Evolutionary conservation across 1,140 invertebrate genomes (phyloP).

Genomic region (Branchinecta lindahli): DNA sequence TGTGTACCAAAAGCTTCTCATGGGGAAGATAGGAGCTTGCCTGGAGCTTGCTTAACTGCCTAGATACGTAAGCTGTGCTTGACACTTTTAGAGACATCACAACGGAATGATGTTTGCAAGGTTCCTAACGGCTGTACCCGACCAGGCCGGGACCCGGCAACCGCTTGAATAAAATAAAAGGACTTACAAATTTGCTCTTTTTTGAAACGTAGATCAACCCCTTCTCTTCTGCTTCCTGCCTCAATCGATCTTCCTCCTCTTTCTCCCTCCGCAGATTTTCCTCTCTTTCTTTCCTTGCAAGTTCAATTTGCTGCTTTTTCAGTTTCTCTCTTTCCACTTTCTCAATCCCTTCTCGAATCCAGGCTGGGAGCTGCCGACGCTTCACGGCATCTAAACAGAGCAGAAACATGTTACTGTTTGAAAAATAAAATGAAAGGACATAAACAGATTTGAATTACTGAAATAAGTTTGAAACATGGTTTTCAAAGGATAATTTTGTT

Average conservation of each 20-base stretch:
- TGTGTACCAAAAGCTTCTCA: no score
- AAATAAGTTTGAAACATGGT: constrained; percentile 28
- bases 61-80: no score
- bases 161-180: neutral
- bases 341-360: constrained; percentile 89
- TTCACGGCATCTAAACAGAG: constrained; percentile 58
- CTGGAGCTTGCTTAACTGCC: no score
- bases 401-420: neutral
- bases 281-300: constrained; percentile 45
- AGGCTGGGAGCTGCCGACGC: constrained; percentile 74
- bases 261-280: constrained; percentile 41
- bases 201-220: constrained; percentile 32
- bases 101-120: no score
- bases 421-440: neutral
- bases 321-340: constrained; percentile 94
- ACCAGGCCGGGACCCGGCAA: no score
- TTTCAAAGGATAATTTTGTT: constrained; percentile 31
- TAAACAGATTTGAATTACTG: neutral
- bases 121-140: no score
- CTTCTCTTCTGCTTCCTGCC: constrained; percentile 21
- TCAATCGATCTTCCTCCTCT: constrained; percentile 28
- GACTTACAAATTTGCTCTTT: constrained; percentile 69
- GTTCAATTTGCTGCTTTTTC: constrained; percentile 64
- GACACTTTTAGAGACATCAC: no score
- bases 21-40: no score